A percentile compares a stretch with the other conserved stretches of the same genome.
phyloP scores from a whole-genome alignment of 2,797 vertebrate genomes.

The Cheirogaleus major region DNA sequence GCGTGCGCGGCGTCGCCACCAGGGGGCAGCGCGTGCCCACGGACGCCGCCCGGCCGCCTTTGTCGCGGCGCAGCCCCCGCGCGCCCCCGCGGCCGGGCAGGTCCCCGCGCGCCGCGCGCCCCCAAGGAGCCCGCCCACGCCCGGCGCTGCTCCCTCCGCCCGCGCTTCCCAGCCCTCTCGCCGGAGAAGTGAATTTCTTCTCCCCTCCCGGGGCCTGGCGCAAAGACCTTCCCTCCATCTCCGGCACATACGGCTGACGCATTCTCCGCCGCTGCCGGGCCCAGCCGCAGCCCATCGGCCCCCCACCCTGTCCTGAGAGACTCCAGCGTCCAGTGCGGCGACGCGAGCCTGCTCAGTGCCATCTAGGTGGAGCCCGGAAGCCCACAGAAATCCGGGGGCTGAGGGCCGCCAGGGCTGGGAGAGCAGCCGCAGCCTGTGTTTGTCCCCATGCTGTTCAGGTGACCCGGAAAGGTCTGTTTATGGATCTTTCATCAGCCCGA shows the following conservation, averaged over 20 bases:
- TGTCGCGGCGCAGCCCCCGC: neutral
- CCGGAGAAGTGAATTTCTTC: neutral
- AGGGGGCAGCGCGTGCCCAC: conserved; percentile 52
- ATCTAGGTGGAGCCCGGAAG: neutral
- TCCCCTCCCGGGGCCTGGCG: neutral
- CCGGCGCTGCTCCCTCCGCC: neutral
- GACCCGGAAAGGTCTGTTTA: neutral
- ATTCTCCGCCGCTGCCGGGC: neutral
- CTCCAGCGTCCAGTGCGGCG: neutral
- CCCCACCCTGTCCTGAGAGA: rapidly evolving
- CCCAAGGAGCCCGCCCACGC: neutral
- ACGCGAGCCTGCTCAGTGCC: rapidly evolving
- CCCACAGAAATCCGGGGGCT: neutral
- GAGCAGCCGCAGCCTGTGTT: neutral
- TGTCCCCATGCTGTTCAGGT: rapidly evolving
- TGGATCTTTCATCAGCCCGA: neutral
- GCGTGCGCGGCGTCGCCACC: neutral
- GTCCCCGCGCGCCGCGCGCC: no score
- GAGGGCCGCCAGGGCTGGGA: neutral
- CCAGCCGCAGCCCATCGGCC: neutral
- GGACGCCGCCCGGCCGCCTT: neutral
- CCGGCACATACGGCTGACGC: rapidly evolving
- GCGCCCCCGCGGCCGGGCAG: no score
- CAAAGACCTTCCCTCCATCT: neutral
- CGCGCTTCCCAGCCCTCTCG: neutral